Base-by-base conservation (phyloP, 2,888 invertebrate genomes). In the Brachynemurus nebulosus region DNA sequence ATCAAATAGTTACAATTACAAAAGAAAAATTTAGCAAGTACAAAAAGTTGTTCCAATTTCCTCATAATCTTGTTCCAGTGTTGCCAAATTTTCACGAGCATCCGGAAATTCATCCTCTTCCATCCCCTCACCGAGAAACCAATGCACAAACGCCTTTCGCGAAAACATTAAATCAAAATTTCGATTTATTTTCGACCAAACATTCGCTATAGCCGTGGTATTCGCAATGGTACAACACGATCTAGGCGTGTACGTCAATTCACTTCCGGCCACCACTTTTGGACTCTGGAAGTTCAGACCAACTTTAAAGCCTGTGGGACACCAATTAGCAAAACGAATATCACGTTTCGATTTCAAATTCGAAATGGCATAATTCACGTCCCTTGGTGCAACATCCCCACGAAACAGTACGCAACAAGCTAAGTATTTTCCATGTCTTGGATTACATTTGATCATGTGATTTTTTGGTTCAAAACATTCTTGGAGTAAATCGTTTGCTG, bases 301-400 rank as follows among this genome's bases (percentile, higher is more conserved):
- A 20, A 37, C 20, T 19, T 37, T 37, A 37, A 37, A 37, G 9
- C 37, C 37, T 12, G 18, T 19, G 9, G 20, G n/a, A 37, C 8
- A 37, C 37, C 37, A 37, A 37, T 37, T 20, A 1, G 20, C 37
- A 37, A 37, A 37, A 18, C 20, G 37, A 8, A 37, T 37, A 19
- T 9, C 12, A 9, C 37, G 37, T 18, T n/a, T 18, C 8, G 8
- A 12, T 37, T 37, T 37, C 8, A 37, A 19, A 18, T 20, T 18
- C 7, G 16, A 12, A 3, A 37, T 18, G 4, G 19, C 12, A 7
- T 3, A n/a, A 12, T 37, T 37, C 7, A 37, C 18, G 12, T 37
- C 37, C n/a, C n/a, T 7, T 19, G 18, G 7, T 4, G 20, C 12
- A 37, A 14, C 16, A 37, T 37, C 37, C 2, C 37, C 37, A 4